Conservation (phyloP, 1,140 invertebrate genomes). For the Heliconius hermathena region DNA sequence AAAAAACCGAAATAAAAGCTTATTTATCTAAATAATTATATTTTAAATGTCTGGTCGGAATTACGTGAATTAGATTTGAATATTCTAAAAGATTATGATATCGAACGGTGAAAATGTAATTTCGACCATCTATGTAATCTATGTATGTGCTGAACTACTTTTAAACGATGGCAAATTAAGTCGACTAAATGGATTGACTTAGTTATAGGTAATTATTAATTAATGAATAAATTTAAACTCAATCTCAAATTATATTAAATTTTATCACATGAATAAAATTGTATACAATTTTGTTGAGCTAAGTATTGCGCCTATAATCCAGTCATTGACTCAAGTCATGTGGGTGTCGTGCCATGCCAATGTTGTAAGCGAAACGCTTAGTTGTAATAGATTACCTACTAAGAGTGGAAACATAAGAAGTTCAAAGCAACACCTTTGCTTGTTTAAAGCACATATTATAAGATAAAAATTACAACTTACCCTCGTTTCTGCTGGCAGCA, state of each 20-base stretch:
- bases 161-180: conserved; percentile 25
- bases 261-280: neutral
- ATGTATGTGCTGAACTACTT: conserved; percentile 32
- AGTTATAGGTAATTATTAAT: conserved; percentile 34
- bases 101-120: conserved; percentile 24
- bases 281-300: neutral
- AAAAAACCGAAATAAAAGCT: conserved; percentile 20
- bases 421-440: conserved; percentile 78
- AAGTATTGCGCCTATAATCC: conserved; percentile 48
- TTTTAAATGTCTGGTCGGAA: conserved; percentile 21
- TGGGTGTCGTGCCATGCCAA: conserved; percentile 77
- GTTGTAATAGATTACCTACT: conserved; percentile 67
- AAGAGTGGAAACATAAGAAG: conserved; percentile 67
- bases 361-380: conserved; percentile 75
- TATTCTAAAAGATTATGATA: conserved; percentile 17
- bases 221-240: conserved; percentile 5
- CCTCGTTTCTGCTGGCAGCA: conserved; percentile 94
- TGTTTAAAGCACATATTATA: conserved; percentile 65
- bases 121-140: conserved; percentile 30
- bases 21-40: conserved; percentile 14
- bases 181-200: conserved; percentile 34
- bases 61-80: conserved; percentile 10
- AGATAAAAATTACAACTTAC: conserved; percentile 86
- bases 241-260: neutral
- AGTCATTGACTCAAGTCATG: conserved; percentile 56